Evolutionary conservation across 2,113 vertebrate species (phyloP).

Genomic region (Sander lucioperca): DNA sequence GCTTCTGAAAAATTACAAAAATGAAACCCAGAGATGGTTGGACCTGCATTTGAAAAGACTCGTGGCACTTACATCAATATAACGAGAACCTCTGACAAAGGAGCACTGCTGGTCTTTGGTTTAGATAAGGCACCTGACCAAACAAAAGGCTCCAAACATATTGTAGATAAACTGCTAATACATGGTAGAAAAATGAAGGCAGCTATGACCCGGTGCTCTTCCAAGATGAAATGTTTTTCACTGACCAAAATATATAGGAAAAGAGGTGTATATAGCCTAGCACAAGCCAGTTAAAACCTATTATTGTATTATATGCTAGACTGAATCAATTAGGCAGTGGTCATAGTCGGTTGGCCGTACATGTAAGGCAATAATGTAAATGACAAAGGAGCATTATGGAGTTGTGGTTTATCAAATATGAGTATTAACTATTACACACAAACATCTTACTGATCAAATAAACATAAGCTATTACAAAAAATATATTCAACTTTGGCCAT

Average conservation of each 20-base stretch:
- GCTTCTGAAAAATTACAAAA: conserved; percentile 35
- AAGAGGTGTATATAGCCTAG: conserved; percentile 39
- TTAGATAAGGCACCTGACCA: conserved; percentile 74
- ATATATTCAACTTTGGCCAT: conserved; percentile 81
- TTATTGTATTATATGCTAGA: conserved; percentile 45
- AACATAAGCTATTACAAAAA: conserved; percentile 77
- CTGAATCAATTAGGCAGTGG: conserved; percentile 45
- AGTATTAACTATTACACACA: conserved; percentile 70
- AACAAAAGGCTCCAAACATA: conserved; percentile 47
- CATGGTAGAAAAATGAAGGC: conserved; percentile 26
- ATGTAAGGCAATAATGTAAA: conserved; percentile 64
- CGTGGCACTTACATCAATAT: conserved; percentile 29
- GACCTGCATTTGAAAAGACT: conserved; percentile 39
- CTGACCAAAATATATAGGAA: conserved; percentile 25
- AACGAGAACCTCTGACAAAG: conserved; percentile 46
- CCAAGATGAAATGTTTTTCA: conserved; percentile 33
- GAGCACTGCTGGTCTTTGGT: conserved; percentile 71
- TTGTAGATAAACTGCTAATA: conserved; percentile 33
- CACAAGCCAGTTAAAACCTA: conserved; percentile 55
- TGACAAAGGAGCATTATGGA: conserved; percentile 49
- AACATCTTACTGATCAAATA: conserved; percentile 72
- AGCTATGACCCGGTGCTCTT: conserved; percentile 34
- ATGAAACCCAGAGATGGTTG: conserved; percentile 42
- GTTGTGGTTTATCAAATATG: conserved; percentile 65
- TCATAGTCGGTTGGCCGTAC: conserved; percentile 56